phyloP scores from a whole-genome alignment of 2,888 invertebrate genomes.

The Eupithecia insigniata region DNA sequence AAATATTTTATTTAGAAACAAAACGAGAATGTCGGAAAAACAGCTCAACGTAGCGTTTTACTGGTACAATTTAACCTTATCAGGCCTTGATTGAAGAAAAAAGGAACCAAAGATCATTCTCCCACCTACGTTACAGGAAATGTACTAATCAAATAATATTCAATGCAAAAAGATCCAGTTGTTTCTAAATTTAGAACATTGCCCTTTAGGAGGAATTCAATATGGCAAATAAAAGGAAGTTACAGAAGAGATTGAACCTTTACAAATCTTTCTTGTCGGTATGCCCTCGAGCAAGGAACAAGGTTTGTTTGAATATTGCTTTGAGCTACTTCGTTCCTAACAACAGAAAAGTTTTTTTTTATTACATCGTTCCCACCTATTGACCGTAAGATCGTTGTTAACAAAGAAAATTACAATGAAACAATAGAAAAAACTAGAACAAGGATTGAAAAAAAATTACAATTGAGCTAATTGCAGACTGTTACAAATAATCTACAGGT shows the following conservation, averaged over 20 bases:
- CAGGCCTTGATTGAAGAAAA: neutral
- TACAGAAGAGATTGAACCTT: neutral
- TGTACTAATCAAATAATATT: neutral
- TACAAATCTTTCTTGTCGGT: neutral
- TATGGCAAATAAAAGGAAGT: neutral
- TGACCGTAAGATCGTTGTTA: no score
- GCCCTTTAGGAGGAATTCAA: neutral
- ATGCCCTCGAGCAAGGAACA: neutral
- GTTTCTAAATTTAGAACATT: conserved; percentile 8
- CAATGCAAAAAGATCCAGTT: neutral
- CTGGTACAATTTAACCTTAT: neutral
- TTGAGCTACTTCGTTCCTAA: neutral
- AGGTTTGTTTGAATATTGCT: neutral
- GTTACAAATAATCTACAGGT: no score
- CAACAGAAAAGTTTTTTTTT: neutral
- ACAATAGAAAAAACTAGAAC: no score
- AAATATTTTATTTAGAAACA: neutral
- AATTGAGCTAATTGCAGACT: no score
- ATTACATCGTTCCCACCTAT: neutral
- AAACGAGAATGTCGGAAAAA: neutral
- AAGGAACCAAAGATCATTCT: neutral
- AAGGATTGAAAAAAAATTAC: no score
- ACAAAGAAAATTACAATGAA: no score
- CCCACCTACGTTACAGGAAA: neutral
- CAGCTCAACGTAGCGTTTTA: neutral